Conservation (phyloP, 2,113 vertebrate genomes). For the Pangasianodon gigas region DNA sequence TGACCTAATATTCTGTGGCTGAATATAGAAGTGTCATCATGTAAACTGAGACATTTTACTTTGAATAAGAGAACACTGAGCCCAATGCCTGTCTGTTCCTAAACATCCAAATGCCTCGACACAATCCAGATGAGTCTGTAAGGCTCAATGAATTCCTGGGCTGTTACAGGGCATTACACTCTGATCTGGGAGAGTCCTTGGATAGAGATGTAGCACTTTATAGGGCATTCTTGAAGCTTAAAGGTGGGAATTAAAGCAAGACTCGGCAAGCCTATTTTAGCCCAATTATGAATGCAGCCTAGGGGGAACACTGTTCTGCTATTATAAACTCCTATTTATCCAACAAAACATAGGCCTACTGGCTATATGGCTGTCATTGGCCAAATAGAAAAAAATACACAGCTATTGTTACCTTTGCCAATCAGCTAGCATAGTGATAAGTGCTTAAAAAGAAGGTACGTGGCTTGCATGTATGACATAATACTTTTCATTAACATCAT, state of each 20-base stretch:
- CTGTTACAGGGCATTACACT: conserved; percentile 3
- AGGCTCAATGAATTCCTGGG: neutral
- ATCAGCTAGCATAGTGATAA: neutral
- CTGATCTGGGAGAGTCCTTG: neutral
- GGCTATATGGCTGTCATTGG: neutral
- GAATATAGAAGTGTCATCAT: neutral
- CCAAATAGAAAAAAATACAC: neutral
- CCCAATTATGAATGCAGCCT: conserved; percentile 15
- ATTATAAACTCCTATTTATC: neutral
- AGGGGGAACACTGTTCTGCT: neutral
- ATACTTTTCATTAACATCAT: neutral
- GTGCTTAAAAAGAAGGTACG: neutral
- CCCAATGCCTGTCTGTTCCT: neutral
- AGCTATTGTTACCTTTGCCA: neutral
- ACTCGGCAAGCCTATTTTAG: neutral
- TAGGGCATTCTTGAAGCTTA: neutral
- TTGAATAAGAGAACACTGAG: conserved; percentile 31
- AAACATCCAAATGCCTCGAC: neutral
- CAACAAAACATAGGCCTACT: neutral
- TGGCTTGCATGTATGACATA: neutral
- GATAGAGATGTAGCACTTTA: conserved; percentile 6
- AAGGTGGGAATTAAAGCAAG: conserved; percentile 32
- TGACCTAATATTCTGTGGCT: neutral
- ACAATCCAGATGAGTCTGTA: conserved; percentile 1
- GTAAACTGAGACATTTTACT: conserved; percentile 10